Conservation (phyloP, 2,888 invertebrate species). For the Spodoptera picta region DNA sequence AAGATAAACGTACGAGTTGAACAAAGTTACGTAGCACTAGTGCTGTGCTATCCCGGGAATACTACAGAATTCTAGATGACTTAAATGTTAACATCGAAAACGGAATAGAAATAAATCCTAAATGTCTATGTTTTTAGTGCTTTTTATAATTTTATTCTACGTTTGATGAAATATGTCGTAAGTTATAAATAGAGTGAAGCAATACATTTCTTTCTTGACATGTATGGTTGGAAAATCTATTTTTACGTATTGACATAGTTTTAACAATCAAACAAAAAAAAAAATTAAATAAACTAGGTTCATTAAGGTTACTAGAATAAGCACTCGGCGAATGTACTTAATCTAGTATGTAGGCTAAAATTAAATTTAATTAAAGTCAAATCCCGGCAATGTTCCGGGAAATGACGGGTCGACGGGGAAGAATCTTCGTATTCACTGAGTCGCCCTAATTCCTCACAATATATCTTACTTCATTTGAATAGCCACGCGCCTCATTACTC, state of each 20-base stretch:
- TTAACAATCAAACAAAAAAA: no score
- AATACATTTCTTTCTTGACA: no score
- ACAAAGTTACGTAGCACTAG: conserved; percentile 7
- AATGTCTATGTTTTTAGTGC: no score
- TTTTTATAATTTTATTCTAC: no score
- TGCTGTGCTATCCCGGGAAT: conserved; percentile 13
- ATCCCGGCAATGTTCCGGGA: conserved; percentile 2
- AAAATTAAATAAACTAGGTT: no score
- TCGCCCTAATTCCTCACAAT: conserved; percentile 43
- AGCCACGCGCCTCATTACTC: conserved; percentile 39
- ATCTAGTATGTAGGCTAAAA: not conserved
- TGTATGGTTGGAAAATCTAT: no score
- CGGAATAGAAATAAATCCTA: no score
- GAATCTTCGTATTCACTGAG: conserved; percentile 39
- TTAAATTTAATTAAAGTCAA: not conserved
- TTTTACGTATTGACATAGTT: no score
- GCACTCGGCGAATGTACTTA: no score
- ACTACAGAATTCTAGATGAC: not conserved
- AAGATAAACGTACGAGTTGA: conserved; percentile 27
- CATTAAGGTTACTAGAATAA: no score
- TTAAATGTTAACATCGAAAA: not conserved
- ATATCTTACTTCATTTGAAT: conserved; percentile 52
- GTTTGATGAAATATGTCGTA: no score
- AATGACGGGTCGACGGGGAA: conserved; percentile 21
- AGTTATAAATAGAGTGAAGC: no score